A percentile compares a stretch with the other conserved stretches of the same genome.
phyloP scores from a whole-genome alignment of 2,888 invertebrate genomes.

The Mechanitis messenoides region DNA sequence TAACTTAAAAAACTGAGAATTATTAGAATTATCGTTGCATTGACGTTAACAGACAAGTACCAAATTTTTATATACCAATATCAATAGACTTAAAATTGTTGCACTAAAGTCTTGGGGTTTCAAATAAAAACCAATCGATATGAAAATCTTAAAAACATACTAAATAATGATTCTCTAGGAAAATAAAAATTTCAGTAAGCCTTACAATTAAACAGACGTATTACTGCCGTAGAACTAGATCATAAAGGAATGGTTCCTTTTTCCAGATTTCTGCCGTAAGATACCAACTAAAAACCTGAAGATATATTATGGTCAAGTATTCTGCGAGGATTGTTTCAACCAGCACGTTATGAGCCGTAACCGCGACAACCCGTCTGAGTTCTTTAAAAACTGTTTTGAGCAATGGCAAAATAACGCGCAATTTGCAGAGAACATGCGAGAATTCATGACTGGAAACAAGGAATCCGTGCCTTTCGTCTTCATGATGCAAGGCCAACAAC shows the following conservation, averaged over 20 bases:
- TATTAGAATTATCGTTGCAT: no score
- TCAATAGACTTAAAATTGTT: no score
- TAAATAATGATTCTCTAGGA: no score
- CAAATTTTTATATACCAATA: no score
- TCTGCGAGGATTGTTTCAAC: conserved; percentile 66
- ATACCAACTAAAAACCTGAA: conserved; percentile 54
- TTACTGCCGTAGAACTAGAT: no score
- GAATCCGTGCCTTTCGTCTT: conserved; percentile 53
- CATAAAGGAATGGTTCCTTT: background rate
- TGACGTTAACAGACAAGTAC: no score
- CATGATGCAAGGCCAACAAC: conserved; percentile 55
- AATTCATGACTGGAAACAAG: conserved; percentile 52
- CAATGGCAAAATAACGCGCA: conserved; percentile 61
- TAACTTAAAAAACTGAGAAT: no score
- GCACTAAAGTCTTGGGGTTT: no score
- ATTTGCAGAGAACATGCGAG: conserved; percentile 55
- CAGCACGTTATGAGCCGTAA: conserved; percentile 51
- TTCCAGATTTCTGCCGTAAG: conserved; percentile 56
- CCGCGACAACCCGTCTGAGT: conserved; percentile 59
- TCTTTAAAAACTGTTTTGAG: conserved; percentile 63
- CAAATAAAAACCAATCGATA: background rate
- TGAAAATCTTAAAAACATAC: background rate
- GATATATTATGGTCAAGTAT: conserved; percentile 68
- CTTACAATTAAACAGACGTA: no score
- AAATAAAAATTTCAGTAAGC: no score